Base-by-base conservation (phyloP, 2,797 vertebrate species). In the Neomorphus geoffroyi region DNA sequence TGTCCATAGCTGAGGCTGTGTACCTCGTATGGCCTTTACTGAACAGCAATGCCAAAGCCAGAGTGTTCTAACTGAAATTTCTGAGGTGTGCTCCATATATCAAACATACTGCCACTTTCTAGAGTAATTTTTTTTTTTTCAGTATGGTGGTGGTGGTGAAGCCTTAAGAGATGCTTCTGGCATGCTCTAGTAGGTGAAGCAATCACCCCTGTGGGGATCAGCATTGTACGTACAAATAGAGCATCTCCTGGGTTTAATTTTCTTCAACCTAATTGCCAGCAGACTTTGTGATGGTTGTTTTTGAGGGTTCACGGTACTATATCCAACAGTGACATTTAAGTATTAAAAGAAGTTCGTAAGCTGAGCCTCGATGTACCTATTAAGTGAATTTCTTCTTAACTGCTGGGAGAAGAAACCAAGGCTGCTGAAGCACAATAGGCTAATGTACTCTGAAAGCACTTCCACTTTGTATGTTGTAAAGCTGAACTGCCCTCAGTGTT, bases 221-320 rank as follows among this genome's bases (percentile, higher is more conserved):
- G 58, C 62, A 75, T 88, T 81, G 22, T 84, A 72, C 28, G 26
- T 66, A 53, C 43, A 75, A 39, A 18, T 48, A 24, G 8, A 10
- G 6, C 46, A 45, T 85, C 88, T 82, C 80, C 56, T 46, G 91
- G 84, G 88, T 73, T 93, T 92, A 67, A 93, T 92, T 96, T 90
- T 67, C 80, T 84, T 85, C 62, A 70, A 70, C 64, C 33, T 85
- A 57, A 78, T 80, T 93, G 86, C 57, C 60, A 85, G 28, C 71
- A 92, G 64, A 88, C 81, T 58, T 70, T 80, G 67, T 26, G 60
- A 62, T 72, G 69, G 84, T 88, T 80, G 60, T 30, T 78, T 88
- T 62, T 75, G 80, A 79, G 53, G 10, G 41, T 51, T 93, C 45
- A 57, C 18, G 30, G 30, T 39, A 21, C 43, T 62, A 51, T 53